Conservation (phyloP, 1,140 invertebrate genomes). For the Hyphantria cunea region DNA sequence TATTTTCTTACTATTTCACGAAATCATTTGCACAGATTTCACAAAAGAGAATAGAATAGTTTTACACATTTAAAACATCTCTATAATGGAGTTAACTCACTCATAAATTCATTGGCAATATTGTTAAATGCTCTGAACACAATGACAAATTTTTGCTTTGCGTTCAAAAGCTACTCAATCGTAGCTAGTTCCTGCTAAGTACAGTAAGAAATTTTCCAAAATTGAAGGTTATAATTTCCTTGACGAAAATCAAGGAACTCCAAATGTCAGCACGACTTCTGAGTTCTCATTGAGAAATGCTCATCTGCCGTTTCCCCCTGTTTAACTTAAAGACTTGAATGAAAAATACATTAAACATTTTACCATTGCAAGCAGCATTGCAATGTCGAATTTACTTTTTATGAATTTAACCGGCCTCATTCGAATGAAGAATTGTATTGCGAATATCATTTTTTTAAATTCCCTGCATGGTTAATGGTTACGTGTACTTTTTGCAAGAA, state of each 20-base stretch:
- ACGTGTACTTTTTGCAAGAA: not conserved
- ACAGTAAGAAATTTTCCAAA: too few relatives aligned
- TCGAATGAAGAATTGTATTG: constrained; percentile 19
- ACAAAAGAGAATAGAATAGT: too few relatives aligned
- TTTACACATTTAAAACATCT: too few relatives aligned
- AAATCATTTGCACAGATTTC: too few relatives aligned
- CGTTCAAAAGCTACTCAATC: too few relatives aligned
- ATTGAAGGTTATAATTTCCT: not conserved
- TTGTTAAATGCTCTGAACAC: too few relatives aligned
- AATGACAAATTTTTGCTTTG: too few relatives aligned
- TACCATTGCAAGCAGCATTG: constrained; percentile 28
- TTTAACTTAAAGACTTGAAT: constrained; percentile 47
- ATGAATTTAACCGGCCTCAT: constrained; percentile 19
- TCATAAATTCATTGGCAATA: too few relatives aligned
- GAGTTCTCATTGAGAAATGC: constrained; percentile 52
- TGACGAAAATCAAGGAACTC: constrained; percentile 8
- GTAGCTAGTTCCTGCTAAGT: too few relatives aligned
- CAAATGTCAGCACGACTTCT: constrained; percentile 45
- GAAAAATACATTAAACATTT: constrained; percentile 47
- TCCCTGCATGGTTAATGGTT: not conserved
- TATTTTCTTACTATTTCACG: too few relatives aligned
- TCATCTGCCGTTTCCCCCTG: constrained; percentile 43
- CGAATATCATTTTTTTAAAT: constrained; percentile 6
- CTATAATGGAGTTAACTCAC: too few relatives aligned
- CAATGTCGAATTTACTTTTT: constrained; percentile 2